Evolutionary conservation across 2,888 invertebrate genomes (phyloP), one percentile per base, ranked within the genome.

Genomic region (Limnephilus marmoratus): DNA sequence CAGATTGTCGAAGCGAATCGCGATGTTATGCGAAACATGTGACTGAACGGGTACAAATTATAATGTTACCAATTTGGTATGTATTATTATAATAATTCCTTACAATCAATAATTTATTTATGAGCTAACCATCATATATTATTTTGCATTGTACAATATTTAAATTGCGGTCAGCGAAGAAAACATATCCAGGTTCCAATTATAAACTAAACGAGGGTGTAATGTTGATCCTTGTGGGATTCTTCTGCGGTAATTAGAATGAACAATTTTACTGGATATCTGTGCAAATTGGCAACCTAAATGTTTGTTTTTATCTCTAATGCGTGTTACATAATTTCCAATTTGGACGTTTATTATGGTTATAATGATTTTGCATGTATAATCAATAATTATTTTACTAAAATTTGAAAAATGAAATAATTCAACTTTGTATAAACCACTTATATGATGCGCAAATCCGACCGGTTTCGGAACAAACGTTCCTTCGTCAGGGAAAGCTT

Each of bases 11-110:
- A 49, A 34, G 68, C 86, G 49, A 87, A 49, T 13, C 86, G 86
- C 45, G 31, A 87, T 87, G 87, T 31, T 53, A 87, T 87, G 86
- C 86, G 86, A n/a, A 53, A 86, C 49, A 86, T 86, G 34, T 31
- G 49, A 68, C 68, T 24, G 68, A 68, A 68, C 68, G 2, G n/a
- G 68, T 24, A 68, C 68, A 68, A 68, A 68, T 68, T 68, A 68
- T 68, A 68, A 68, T 1, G 68, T 24, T 68, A 68, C 68, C 68
- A 68, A 68, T 68, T 68, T 68, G 68, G 68, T 68, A 68, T 1
- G 68, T 68, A 24, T n/a, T 68, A 68, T 68, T 24, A 68, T 9
- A 24, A 68, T 68, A n/a, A 68, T 68, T 68, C 7, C 3, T 9
- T n/a, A 68, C 24, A 68, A 68, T 68, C 68, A 68, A 68, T 68